Evolutionary conservation across 2,113 vertebrate genomes (phyloP).

Genomic region (Ptilonorhynchus violaceus): DNA sequence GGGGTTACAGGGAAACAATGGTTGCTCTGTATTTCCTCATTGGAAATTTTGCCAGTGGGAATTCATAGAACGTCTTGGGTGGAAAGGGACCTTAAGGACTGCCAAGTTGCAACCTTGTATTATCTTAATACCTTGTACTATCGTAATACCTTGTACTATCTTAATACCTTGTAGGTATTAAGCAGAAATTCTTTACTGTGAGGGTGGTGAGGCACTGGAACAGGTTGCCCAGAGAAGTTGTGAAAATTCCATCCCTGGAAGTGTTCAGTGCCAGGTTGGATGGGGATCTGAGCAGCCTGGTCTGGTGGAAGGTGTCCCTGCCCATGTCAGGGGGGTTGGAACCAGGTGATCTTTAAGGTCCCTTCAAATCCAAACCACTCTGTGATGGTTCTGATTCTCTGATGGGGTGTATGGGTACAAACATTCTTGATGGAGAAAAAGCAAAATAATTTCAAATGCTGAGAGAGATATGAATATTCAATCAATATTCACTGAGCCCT

Average conservation of each 20-base stretch:
- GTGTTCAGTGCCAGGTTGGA: not conserved
- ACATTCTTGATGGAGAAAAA: not conserved
- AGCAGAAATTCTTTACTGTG: not conserved
- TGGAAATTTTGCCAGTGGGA: not conserved
- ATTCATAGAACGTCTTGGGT: not conserved
- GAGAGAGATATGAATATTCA: not conserved
- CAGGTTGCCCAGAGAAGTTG: not conserved
- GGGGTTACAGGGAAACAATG: not conserved
- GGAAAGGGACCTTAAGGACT: not conserved
- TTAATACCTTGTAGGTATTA: not conserved
- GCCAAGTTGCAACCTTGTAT: not conserved
- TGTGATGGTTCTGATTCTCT: not conserved
- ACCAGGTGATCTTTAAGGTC: not conserved
- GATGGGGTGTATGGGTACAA: accelerated
- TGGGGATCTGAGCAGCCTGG: not conserved
- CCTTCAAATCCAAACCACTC: not conserved
- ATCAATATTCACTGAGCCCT: not conserved
- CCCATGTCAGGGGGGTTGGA: accelerated
- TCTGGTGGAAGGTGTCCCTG: not conserved
- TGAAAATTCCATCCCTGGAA: not conserved
- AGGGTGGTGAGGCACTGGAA: not conserved
- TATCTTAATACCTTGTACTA: not conserved
- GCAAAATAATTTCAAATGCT: not conserved
- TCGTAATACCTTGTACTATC: not conserved
- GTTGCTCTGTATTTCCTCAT: not conserved